Conservation (phyloP, 2,888 invertebrate species). For the Trichogramma evanescens region DNA sequence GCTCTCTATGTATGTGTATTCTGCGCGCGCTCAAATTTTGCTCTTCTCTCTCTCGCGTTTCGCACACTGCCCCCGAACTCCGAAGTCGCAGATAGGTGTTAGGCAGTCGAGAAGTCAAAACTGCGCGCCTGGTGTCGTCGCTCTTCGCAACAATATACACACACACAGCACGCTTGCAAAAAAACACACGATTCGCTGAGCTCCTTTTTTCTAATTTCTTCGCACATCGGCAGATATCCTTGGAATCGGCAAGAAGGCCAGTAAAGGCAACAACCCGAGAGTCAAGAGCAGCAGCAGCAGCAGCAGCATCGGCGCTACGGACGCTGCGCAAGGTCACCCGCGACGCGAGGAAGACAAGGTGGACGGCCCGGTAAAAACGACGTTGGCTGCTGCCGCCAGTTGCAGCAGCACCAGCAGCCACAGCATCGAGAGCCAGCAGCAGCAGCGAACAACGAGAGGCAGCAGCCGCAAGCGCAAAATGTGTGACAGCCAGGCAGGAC, state of each 20-base stretch:
- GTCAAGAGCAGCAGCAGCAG: neutral
- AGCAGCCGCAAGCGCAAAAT: slow-evolving; percentile 24
- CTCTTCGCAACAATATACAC: no score
- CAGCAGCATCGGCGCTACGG: neutral
- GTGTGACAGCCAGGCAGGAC: slow-evolving; percentile 30
- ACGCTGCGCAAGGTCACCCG: neutral
- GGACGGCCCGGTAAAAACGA: neutral
- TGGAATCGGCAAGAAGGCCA: neutral
- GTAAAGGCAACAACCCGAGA: neutral
- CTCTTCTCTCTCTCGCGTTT: no score
- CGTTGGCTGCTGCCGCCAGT: neutral
- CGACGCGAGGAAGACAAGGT: neutral
- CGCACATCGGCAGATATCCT: neutral
- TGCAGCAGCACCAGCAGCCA: neutral
- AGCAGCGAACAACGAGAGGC: neutral
- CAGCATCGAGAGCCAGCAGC: neutral
- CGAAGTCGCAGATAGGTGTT: no score
- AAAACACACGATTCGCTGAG: neutral
- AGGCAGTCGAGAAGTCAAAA: no score
- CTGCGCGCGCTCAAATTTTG: no score
- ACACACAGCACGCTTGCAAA: no score
- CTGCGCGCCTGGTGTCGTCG: no score
- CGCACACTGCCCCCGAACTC: no score
- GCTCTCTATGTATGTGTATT: no score
- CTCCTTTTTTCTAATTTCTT: neutral